Conservation (phyloP, 1,140 invertebrate species). For the Epicauta chinensis region DNA sequence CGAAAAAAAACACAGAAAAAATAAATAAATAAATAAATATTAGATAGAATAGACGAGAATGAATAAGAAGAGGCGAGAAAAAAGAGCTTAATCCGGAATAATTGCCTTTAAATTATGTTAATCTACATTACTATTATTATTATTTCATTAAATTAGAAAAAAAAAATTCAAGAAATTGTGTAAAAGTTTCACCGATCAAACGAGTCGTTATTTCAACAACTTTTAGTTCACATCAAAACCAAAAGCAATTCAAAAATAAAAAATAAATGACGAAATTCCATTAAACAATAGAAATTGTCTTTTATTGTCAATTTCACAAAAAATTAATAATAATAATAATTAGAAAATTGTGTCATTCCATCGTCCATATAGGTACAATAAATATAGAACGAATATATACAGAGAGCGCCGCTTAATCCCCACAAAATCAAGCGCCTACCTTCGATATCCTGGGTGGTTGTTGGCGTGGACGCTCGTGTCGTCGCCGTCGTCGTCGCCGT, state of each 20-base stretch:
- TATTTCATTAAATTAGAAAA: not conserved
- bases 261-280: too few relatives aligned
- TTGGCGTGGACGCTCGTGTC: too few relatives aligned
- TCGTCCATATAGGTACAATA: too few relatives aligned
- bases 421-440: too few relatives aligned
- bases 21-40: not conserved
- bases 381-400: too few relatives aligned
- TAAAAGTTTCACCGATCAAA: not conserved
- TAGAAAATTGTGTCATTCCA: too few relatives aligned
- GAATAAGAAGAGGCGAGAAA: slow-evolving; percentile 1
- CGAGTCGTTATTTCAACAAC: not conserved
- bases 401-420: too few relatives aligned
- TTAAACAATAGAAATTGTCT: too few relatives aligned
- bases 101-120: slow-evolving; percentile 18
- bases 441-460: too few relatives aligned
- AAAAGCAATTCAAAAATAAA: too few relatives aligned
- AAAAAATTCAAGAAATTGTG: not conserved
- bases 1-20: not conserved
- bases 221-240: not conserved
- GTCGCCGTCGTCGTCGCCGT: too few relatives aligned
- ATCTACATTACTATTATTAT: slow-evolving; percentile 14
- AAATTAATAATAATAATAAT: not conserved
- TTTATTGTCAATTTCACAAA: slow-evolving; percentile 2
- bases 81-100: slow-evolving; percentile 19
- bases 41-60: too few relatives aligned